phyloP scores from a whole-genome alignment of 2,797 vertebrate species.

The Choloepus didactylus region DNA sequence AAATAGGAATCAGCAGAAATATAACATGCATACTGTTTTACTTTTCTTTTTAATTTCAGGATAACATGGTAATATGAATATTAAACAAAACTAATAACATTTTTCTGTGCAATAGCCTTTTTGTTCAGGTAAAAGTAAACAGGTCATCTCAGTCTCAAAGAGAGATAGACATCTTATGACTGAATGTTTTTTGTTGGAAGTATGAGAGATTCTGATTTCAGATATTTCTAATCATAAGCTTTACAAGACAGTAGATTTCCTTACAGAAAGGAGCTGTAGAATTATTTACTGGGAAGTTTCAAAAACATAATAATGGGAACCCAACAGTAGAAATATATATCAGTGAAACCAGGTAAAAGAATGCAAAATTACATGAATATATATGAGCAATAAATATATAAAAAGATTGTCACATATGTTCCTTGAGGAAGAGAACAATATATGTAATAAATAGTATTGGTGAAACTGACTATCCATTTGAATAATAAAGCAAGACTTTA shows the following conservation, averaged over 20 bases:
- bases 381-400: neutral
- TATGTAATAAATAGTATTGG: neutral
- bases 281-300: neutral
- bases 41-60: neutral
- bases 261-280: neutral
- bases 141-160: neutral
- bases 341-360: neutral
- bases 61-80: neutral
- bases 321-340: neutral
- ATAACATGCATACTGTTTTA: neutral
- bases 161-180: neutral
- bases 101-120: neutral
- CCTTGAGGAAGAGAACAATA: neutral
- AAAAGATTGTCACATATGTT: neutral
- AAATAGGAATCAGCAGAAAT: neutral
- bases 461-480: neutral
- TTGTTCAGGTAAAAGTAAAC: constrained; percentile 18
- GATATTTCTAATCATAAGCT: neutral
- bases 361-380: neutral
- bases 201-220: neutral
- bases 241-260: neutral
- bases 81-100: neutral
- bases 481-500: neutral
- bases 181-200: constrained; percentile 13
- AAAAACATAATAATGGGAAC: neutral